Percentiles rank a stretch among this genome's conserved stretches.
Evolutionary conservation across 2,113 vertebrate species (phyloP).

Genomic region (Tetraodon nigroviridis): DNA sequence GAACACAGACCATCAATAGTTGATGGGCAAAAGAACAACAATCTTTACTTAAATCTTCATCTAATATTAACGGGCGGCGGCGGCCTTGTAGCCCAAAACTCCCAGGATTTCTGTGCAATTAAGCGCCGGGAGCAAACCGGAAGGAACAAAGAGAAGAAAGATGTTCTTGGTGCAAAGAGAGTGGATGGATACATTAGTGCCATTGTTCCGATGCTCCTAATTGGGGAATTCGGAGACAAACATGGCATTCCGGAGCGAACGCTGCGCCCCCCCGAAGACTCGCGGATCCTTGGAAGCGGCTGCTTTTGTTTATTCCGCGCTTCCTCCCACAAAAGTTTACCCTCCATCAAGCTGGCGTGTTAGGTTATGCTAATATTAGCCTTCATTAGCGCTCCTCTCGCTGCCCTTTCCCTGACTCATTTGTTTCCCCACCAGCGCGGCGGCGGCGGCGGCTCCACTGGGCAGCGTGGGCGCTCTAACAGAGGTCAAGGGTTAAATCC

Average conservation of each 20-base stretch:
- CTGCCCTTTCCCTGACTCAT: slow-evolving; percentile 47
- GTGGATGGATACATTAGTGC: slow-evolving; percentile 38
- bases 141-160: slow-evolving; percentile 20
- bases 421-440: slow-evolving; percentile 28
- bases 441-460: background rate
- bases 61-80: slow-evolving; percentile 65
- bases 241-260: slow-evolving; percentile 25
- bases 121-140: slow-evolving; percentile 23
- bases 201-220: slow-evolving; percentile 39
- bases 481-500: slow-evolving; percentile 49
- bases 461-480: slow-evolving; percentile 21
- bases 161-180: slow-evolving; percentile 10
- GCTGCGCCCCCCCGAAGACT: slow-evolving; percentile 31
- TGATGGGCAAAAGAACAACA: slow-evolving; percentile 74
- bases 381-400: slow-evolving; percentile 51
- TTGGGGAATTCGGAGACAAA: slow-evolving; percentile 51
- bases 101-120: slow-evolving; percentile 47
- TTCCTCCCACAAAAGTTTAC: slow-evolving; percentile 60
- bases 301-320: slow-evolving; percentile 63
- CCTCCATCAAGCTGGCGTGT: slow-evolving; percentile 63
- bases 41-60: slow-evolving; percentile 74
- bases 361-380: slow-evolving; percentile 68
- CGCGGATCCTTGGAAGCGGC: slow-evolving; percentile 47
- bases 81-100: slow-evolving; percentile 36
- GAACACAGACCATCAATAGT: slow-evolving; percentile 66